A percentile compares a stretch with the other conserved stretches of the same genome.
phyloP scores from a whole-genome alignment of 1,140 invertebrate genomes.

The Musca domestica region DNA sequence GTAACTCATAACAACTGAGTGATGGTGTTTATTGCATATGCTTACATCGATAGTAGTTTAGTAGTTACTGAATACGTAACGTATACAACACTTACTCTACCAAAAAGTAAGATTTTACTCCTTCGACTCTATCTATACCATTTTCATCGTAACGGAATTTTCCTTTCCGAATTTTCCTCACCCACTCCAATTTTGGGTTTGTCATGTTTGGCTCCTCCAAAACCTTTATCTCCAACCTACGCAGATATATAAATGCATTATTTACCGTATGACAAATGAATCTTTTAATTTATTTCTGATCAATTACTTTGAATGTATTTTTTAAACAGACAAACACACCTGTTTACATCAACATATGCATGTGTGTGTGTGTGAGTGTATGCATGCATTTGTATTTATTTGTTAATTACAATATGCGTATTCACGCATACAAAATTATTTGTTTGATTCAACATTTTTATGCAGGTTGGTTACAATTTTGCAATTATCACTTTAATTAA shows the following conservation, averaged over 20 bases:
- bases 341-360: neutral
- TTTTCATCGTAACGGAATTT: too few species aligned
- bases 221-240: too few species aligned
- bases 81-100: too few species aligned
- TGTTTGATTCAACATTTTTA: conserved; percentile 17
- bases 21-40: too few species aligned
- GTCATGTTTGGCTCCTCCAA: neutral
- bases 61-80: too few species aligned
- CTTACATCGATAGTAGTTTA: too few species aligned
- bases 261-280: too few species aligned
- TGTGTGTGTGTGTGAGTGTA: neutral
- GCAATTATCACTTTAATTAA: conserved; percentile 22
- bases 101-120: too few species aligned
- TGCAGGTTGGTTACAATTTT: conserved; percentile 13
- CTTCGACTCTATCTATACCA: too few species aligned
- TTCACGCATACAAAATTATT: conserved; percentile 17
- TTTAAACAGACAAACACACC: too few species aligned
- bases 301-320: conserved; percentile 13
- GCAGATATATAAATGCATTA: too few species aligned
- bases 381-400: conserved; percentile 24
- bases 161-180: neutral
- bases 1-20: too few species aligned
- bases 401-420: conserved; percentile 26
- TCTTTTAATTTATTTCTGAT: neutral
- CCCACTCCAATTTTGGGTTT: neutral